Conservation (phyloP, 2,888 invertebrate genomes). For the Nycteola revayana region DNA sequence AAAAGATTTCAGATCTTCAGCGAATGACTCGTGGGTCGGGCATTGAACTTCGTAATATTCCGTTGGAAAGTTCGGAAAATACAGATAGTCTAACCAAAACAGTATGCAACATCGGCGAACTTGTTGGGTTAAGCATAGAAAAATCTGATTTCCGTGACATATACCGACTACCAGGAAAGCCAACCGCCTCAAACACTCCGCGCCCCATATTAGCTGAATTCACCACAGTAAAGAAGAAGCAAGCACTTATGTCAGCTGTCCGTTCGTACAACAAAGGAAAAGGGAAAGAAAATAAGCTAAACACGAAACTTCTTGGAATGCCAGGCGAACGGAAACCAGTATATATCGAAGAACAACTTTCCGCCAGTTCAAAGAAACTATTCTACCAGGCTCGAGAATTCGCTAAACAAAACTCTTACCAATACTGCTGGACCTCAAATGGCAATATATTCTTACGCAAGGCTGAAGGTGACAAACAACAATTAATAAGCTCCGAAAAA, state of each 20-base stretch:
- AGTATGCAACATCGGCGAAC: conserved; percentile 4
- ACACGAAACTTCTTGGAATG: background rate
- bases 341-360: background rate
- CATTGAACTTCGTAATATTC: conserved; percentile 5
- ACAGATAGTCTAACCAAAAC: background rate
- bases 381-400: background rate
- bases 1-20: conserved; percentile 3
- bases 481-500: background rate
- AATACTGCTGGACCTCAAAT: background rate
- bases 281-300: background rate
- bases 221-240: background rate
- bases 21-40: conserved; percentile 1
- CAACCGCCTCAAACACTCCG: background rate
- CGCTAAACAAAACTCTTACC: background rate
- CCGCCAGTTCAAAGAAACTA: conserved; percentile 1
- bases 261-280: background rate
- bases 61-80: background rate
- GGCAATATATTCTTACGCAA: background rate
- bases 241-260: background rate
- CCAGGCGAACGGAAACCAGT: background rate
- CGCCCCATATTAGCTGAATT: conserved; percentile 4
- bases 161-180: conserved; percentile 4
- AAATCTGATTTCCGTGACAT: conserved; percentile 2
- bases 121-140: background rate
- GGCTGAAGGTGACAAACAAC: background rate